Conservation (phyloP, 2,888 invertebrate genomes). For the Octodonta nipae region DNA sequence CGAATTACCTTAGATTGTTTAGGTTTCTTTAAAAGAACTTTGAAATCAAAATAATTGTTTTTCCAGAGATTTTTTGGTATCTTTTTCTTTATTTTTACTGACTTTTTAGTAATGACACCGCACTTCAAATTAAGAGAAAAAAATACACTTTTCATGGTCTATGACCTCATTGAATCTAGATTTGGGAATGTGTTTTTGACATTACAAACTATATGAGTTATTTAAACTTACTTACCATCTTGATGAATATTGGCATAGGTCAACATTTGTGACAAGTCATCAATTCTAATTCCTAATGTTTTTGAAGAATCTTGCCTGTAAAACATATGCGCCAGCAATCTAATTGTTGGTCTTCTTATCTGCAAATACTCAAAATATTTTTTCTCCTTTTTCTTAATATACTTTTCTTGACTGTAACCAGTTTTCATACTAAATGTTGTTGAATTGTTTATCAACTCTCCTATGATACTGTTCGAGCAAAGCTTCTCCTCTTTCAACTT, state of each 20-base stretch:
- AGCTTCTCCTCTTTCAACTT: conserved; percentile 61
- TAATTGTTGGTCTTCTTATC: conserved; percentile 65
- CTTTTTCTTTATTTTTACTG: no score
- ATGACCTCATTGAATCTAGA: no score
- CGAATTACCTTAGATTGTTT: no score
- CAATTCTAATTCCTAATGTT: conserved; percentile 65
- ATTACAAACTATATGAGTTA: no score
- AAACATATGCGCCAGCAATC: conserved; percentile 73
- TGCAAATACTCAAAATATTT: conserved; percentile 80
- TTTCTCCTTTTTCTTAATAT: conserved; percentile 85
- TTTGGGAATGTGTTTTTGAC: no score
- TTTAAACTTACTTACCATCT: conserved; percentile 28
- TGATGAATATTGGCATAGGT: conserved; percentile 68
- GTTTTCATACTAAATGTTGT: conserved; percentile 83
- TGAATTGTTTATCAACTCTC: conserved; percentile 78
- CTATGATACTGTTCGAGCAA: conserved; percentile 72
- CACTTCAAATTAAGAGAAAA: no score
- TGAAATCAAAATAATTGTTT: no score
- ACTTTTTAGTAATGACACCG: no score
- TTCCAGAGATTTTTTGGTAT: no score
- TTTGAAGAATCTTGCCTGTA: conserved; percentile 65
- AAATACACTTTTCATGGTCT: no score
- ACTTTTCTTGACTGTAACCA: conserved; percentile 85
- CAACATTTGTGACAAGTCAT: conserved; percentile 79
- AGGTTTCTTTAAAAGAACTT: no score